Evolutionary conservation across 2,888 invertebrate species (phyloP).

Genomic region (Malacosoma neustria): DNA sequence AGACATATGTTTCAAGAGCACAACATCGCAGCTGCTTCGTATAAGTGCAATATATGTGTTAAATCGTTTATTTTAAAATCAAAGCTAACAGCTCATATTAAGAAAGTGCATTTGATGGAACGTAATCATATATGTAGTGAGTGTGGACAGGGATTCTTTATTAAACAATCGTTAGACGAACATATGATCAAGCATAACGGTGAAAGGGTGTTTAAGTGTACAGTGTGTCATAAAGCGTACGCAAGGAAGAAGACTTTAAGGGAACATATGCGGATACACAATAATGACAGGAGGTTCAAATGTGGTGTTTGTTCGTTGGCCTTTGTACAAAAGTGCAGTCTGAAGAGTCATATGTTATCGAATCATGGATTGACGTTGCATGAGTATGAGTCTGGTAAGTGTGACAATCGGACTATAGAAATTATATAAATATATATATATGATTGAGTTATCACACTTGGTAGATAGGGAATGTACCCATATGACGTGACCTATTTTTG

Average conservation of each 20-base stretch:
- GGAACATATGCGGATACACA: slow-evolving; percentile 62
- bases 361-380: slow-evolving; percentile 50
- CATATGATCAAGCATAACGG: slow-evolving; percentile 63
- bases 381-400: slow-evolving; percentile 35
- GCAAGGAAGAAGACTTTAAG: slow-evolving; percentile 55
- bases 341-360: slow-evolving; percentile 58
- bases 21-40: slow-evolving; percentile 42
- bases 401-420: slow-evolving; percentile 5
- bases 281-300: slow-evolving; percentile 56
- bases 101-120: slow-evolving; percentile 60
- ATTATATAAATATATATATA: slow-evolving; percentile 4
- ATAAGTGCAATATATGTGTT: slow-evolving; percentile 60
- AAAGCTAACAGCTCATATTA: slow-evolving; percentile 53
- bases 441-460: neutral
- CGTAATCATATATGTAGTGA: slow-evolving; percentile 52
- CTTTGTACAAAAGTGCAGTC: slow-evolving; percentile 57
- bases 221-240: slow-evolving; percentile 49
- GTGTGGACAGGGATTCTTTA: slow-evolving; percentile 57
- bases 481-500: neutral
- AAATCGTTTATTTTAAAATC: slow-evolving; percentile 55
- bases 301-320: slow-evolving; percentile 48
- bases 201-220: slow-evolving; percentile 49
- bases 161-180: slow-evolving; percentile 52
- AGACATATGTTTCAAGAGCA: slow-evolving; percentile 53
- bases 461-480: neutral